Evolutionary conservation across 2,113 vertebrate species (phyloP), one percentile per base, ranked within the genome.

Genomic region (Heliornis fulica): DNA sequence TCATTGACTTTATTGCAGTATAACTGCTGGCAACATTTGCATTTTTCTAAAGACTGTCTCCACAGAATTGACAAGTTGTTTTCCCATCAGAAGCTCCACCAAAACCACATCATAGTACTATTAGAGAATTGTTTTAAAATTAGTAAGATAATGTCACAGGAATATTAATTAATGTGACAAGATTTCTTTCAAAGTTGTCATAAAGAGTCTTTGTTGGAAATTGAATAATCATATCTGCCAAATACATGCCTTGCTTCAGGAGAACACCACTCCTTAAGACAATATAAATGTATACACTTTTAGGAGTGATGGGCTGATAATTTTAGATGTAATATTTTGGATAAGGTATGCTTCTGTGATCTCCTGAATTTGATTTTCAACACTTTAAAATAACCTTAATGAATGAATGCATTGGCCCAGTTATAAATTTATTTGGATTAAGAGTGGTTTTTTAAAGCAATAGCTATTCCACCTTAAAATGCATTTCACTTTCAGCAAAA

Each of bases 31-130:
- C 2, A 40, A 46, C 61, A 83, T 87, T 85, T 93, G 56, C 11
- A 51, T 92, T 93, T 89, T 85, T 92, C 26, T 75, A 28, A 48
- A 65, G 22, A 89, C 60, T n/a, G 8, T 63, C 60, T 78, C 40
- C 31, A 38, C 31, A 82, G 32, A 63, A 53, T 36, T 87, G 43
- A 43, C 46, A 91, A 61, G 36, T 61, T 50, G 5, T 74, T 95
- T 95, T 77, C 34, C 20, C 60, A n/a, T 90, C 51, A 96, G 75
- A 74, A 85, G 32, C 29, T 65, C 59, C 86, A 85, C 59, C 65
- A 90, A 96, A 89, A 84, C 25, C 69, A n/a, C 36, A 88, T 83
- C 68, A 85, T 66, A 88, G 95, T n/a, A 19, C 36, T 83, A 41
- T 41, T 76, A 78, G n/a, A 82, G 26, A 87, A 74, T 66, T 59